A percentile compares a stretch with the other conserved stretches of the same genome.
phyloP scores from a whole-genome alignment of 1,140 invertebrate species.

The Scaptomyza hsui region DNA sequence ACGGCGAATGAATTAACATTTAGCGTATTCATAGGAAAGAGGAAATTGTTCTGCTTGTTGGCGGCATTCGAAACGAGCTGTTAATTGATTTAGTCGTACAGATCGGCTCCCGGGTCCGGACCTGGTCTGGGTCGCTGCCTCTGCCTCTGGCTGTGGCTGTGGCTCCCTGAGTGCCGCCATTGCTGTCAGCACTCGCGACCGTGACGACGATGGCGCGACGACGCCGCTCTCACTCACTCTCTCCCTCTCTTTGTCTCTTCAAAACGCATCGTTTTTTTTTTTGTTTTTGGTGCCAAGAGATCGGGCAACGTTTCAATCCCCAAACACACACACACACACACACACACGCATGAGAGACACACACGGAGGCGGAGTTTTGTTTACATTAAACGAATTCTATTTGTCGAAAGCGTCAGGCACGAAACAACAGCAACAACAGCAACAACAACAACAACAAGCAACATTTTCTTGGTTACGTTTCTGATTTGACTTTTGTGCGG shows the following conservation, averaged over 20 bases:
- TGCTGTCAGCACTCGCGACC: constrained; percentile 74
- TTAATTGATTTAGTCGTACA: constrained; percentile 81
- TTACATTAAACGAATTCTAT: constrained; percentile 83
- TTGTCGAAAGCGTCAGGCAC: constrained; percentile 76
- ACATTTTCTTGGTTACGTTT: constrained; percentile 23
- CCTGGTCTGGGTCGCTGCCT: neutral
- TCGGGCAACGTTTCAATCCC: constrained; percentile 46
- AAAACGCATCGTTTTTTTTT: constrained; percentile 19
- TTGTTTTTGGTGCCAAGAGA: constrained; percentile 35
- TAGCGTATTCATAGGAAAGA: constrained; percentile 36
- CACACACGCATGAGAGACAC: constrained; percentile 40
- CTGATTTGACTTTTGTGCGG: constrained; percentile 54
- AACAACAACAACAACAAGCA: constrained; percentile 18
- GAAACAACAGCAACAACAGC: constrained; percentile 43
- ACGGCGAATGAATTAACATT: constrained; percentile 64
- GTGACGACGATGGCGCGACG: constrained; percentile 58
- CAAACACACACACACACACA: constrained; percentile 39
- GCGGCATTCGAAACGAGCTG: constrained; percentile 73
- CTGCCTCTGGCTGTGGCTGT: neutral
- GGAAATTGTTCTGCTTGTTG: constrained; percentile 48
- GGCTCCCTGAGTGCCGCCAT: constrained; percentile 72
- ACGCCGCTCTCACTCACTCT: constrained; percentile 3
- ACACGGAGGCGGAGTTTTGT: constrained; percentile 83
- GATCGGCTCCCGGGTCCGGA: constrained; percentile 26
- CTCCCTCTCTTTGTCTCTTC: neutral